Base-by-base conservation (phyloP, 2,888 invertebrate species). In the Doris montereyensis region DNA sequence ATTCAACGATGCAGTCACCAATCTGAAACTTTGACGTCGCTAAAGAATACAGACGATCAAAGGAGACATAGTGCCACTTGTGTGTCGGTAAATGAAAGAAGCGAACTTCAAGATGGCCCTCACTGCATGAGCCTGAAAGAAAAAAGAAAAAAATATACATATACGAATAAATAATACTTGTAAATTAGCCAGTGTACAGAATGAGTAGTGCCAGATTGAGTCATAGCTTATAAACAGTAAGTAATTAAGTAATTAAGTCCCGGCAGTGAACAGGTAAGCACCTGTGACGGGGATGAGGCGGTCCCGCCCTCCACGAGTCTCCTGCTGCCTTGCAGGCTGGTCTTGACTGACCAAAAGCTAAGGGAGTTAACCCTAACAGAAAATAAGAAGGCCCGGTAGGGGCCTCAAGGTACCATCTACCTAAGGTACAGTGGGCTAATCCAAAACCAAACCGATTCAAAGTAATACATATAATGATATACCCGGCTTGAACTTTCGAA, bases 51-150 rank as follows among this genome's bases (percentile, higher is more conserved):
- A 85, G 80, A 35, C 84, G 83, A 57, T 86, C 85, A 73, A 87
- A 82, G 8, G 84, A 85, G 2, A 87, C 77, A 13, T 83, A 82
- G 10, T 85, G 81, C 86, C 86, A 86, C 26, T 78, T 78, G 34
- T 78, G 62, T n/a, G 81, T 83, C 4, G 80, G 60, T n/a, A 88
- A 82, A 73, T 88, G 86, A 82, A 85, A 89, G 77, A 89, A 85
- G 10, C 84, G 85, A 3, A 90, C 81, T 21, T 84, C 84, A 21
- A 90, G 83, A 79, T 89, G 86, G 3, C 91, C 90, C 41, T 79
- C 79, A 62, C 79, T 79, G 60, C 71, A 57, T 24, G 79, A 79
- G 32, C 79, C 79, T 79, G 60, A 34, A 58, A 17, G 26, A 58
- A 4, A 74, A 21, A 72, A 1, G 41, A 72, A 35, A 35, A 1